Percentiles rank a stretch among this genome's conserved stretches.
Evolutionary conservation across 2,888 invertebrate species (phyloP).

Genomic region (Drosophila neotestacea): DNA sequence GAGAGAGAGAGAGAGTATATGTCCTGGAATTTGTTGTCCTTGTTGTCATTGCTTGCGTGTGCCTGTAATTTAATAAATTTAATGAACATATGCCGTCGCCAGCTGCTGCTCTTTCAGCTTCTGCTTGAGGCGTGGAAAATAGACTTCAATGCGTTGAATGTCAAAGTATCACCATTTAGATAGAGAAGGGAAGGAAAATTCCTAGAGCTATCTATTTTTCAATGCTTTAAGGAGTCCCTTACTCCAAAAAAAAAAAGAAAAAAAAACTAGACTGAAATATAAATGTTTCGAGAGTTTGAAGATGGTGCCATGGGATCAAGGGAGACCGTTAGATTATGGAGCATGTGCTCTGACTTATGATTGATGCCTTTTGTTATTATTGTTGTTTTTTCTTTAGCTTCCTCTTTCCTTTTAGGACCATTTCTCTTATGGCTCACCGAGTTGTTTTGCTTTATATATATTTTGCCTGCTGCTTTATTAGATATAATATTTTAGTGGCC

Average conservation of each 20-base stretch:
- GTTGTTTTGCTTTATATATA: constrained; percentile 54
- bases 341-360: constrained; percentile 76
- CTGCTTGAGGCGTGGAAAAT: constrained; percentile 51
- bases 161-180: constrained; percentile 28
- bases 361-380: constrained; percentile 79
- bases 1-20: constrained; percentile 13
- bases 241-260: neutral
- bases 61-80: constrained; percentile 79
- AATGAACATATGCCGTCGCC: constrained; percentile 77
- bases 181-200: neutral
- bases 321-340: constrained; percentile 53
- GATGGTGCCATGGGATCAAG: constrained; percentile 10
- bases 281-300: constrained; percentile 24
- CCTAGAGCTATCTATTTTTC: constrained; percentile 21
- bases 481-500: constrained; percentile 80
- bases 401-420: constrained; percentile 27
- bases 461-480: constrained; percentile 73
- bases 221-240: constrained; percentile 28
- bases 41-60: constrained; percentile 38
- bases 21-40: constrained; percentile 45
- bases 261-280: constrained; percentile 17
- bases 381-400: constrained; percentile 18
- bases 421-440: constrained; percentile 38
- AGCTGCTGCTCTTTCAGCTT: constrained; percentile 35
- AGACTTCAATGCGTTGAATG: constrained; percentile 52